phyloP scores from a whole-genome alignment of 2,113 vertebrate genomes.

The Heliornis fulica region DNA sequence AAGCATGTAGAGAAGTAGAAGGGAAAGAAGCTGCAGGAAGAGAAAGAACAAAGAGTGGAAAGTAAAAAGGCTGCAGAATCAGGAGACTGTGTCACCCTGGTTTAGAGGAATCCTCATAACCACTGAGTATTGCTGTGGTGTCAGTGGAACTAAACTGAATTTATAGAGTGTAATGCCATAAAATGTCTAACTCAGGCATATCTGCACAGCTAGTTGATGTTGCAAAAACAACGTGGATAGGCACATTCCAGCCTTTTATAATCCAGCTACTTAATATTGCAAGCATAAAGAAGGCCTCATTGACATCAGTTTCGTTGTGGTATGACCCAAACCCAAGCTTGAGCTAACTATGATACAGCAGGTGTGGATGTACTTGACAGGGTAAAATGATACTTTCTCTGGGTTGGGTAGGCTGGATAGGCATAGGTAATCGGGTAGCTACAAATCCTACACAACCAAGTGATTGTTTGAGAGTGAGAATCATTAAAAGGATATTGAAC shows the following conservation, averaged over 20 bases:
- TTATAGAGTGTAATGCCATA: not conserved
- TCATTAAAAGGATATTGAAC: not conserved
- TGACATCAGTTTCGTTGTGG: not conserved
- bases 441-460: not conserved
- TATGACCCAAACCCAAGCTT: not conserved
- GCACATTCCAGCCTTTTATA: not conserved
- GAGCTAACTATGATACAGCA: not conserved
- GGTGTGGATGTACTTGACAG: not conserved
- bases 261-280: not conserved
- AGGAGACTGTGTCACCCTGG: not conserved
- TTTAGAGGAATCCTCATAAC: not conserved
- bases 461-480: not conserved
- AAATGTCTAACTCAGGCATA: not conserved
- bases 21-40: not conserved
- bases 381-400: not conserved
- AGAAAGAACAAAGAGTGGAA: not conserved
- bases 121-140: not conserved
- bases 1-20: not conserved
- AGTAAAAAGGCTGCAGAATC: not conserved
- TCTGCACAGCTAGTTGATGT: not conserved
- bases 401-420: not conserved
- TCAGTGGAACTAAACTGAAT: not conserved
- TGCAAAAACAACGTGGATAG: not conserved
- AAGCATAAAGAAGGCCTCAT: not conserved
- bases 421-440: not conserved